A percentile compares a stretch with the other conserved stretches of the same genome.
These are phyloP conservation scores for Papilio demoleus DNA, from an alignment of 2,888 invertebrate species.

Conservation along the genomic window DNA sequence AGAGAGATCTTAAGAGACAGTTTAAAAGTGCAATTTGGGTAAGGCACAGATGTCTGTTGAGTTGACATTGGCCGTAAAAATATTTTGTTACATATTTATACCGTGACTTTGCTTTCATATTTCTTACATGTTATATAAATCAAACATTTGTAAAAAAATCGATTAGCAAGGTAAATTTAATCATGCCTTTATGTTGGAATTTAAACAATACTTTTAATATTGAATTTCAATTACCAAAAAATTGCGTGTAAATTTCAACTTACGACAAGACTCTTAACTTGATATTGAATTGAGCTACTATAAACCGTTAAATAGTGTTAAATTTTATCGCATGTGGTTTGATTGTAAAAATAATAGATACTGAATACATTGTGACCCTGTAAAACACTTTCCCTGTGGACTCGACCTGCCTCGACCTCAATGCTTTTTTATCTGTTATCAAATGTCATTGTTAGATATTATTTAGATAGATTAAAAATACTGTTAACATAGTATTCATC, in stretches of 20 bases:
- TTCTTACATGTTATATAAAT: not conserved
- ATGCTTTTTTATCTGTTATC: not conserved
- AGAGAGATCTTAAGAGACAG: constrained; percentile 62
- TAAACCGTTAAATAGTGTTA: not conserved
- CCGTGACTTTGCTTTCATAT: constrained; percentile 36
- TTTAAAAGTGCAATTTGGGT: constrained; percentile 68
- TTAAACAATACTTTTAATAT: too few relatives aligned
- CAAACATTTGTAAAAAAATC: not conserved
- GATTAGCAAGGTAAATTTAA: too few relatives aligned
- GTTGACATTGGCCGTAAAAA: constrained; percentile 51
- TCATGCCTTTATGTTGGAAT: too few relatives aligned
- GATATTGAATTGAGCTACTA: too few relatives aligned
- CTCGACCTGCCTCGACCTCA: not conserved
- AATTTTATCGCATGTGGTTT: not conserved
- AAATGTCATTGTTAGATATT: not conserved
- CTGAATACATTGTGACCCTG: not conserved
- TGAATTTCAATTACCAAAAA: too few relatives aligned
- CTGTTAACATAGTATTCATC: too few relatives aligned
- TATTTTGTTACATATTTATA: constrained; percentile 41
- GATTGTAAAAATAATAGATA: not conserved
- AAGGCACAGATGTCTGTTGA: constrained; percentile 58
- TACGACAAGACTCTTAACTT: too few relatives aligned
- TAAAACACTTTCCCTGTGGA: not conserved
- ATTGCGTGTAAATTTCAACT: too few relatives aligned
- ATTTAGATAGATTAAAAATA: not conserved